Conservation (phyloP, 2,888 invertebrate species). For the Dorcus parallelipipedus region DNA sequence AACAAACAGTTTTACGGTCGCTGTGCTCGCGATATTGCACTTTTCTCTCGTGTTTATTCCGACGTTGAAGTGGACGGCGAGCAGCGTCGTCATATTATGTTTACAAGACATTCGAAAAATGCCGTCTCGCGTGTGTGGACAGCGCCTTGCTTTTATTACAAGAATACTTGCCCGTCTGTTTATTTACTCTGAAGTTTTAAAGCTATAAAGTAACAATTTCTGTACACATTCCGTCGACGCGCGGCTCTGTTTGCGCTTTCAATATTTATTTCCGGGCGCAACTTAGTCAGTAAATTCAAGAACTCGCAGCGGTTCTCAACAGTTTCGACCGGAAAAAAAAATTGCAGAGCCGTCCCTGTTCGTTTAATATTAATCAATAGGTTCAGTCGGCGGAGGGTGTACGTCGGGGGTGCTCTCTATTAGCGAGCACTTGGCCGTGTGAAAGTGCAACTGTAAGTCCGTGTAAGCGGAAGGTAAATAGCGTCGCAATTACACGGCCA, state of each 20-base stretch:
- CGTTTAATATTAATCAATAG: neutral
- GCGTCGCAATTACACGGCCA: constrained; percentile 43
- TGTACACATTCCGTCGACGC: too few species aligned
- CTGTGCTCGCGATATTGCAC: constrained; percentile 6
- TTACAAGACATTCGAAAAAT: constrained; percentile 27
- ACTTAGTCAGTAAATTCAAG: neutral
- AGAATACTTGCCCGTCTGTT: too few species aligned
- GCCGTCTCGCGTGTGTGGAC: constrained; percentile 6
- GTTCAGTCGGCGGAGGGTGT: neutral
- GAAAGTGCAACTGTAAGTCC: constrained; percentile 42
- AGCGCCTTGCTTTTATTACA: neutral
- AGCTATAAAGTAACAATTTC: too few species aligned
- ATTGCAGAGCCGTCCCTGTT: neutral
- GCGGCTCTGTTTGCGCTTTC: too few species aligned
- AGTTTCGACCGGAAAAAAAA: too few species aligned
- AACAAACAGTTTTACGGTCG: neutral
- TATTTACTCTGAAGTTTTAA: too few species aligned
- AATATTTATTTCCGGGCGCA: neutral
- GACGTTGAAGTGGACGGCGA: constrained; percentile 10
- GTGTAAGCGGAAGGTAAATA: constrained; percentile 44
- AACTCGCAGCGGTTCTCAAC: too few species aligned
- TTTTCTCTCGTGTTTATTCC: constrained; percentile 9
- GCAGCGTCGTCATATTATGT: constrained; percentile 22
- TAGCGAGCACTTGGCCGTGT: constrained; percentile 32
- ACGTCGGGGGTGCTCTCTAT: neutral